Evolutionary conservation across 2,888 invertebrate species (phyloP).

Genomic region (Thalpophila matura): DNA sequence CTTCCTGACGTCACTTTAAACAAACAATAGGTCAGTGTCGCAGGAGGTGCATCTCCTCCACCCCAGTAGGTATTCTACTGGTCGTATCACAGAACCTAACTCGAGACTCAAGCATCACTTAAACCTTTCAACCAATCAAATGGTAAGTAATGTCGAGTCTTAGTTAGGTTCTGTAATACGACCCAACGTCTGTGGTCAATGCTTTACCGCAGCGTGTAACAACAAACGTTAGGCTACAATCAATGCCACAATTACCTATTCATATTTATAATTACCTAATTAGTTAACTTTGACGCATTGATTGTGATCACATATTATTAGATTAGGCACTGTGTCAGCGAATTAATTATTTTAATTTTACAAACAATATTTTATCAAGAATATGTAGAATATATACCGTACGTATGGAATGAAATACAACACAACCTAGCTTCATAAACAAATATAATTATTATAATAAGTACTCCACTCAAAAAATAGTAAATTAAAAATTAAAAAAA

Average conservation of each 20-base stretch:
- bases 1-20: background rate
- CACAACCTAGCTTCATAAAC: constrained; percentile 39
- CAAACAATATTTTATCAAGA: constrained; percentile 4
- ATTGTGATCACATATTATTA: constrained; percentile 53
- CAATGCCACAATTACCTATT: constrained; percentile 12
- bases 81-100: no score
- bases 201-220: background rate
- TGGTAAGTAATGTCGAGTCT: no score
- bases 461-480: no score
- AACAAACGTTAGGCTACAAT: constrained; percentile 17
- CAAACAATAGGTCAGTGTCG: background rate
- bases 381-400: constrained; percentile 15
- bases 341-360: constrained; percentile 27
- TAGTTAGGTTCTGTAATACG: no score
- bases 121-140: no score
- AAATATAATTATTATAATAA: no score
- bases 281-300: constrained; percentile 41
- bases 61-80: no score
- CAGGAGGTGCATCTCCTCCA: no score
- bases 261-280: constrained; percentile 33
- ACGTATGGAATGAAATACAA: constrained; percentile 57
- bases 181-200: background rate
- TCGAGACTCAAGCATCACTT: no score
- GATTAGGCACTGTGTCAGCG: constrained; percentile 57
- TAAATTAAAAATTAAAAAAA: no score